Conservation (phyloP, 2,888 invertebrate species). For the Cetonia aurata region DNA sequence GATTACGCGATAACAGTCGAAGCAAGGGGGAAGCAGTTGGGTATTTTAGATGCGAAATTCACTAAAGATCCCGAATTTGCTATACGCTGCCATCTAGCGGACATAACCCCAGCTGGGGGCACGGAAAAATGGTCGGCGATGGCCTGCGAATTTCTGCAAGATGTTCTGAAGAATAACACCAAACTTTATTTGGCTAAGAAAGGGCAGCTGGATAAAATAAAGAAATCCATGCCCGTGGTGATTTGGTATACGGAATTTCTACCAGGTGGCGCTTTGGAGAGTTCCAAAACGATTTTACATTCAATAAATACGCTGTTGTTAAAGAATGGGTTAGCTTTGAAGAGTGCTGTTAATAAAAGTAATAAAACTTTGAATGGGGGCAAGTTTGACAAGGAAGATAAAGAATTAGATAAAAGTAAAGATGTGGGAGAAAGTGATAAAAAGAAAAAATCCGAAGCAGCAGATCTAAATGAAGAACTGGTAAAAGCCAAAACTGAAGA, state of each 20-base stretch:
- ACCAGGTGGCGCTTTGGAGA: conserved; percentile 76
- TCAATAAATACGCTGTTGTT: conserved; percentile 77
- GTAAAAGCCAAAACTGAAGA: neutral
- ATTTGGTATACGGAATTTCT: conserved; percentile 75
- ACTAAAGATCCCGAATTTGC: conserved; percentile 70
- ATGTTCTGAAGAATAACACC: conserved; percentile 48
- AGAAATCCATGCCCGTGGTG: conserved; percentile 69
- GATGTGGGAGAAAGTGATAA: neutral
- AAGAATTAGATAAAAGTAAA: neutral
- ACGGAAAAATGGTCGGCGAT: conserved; percentile 72
- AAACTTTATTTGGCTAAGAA: conserved; percentile 49
- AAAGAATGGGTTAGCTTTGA: conserved; percentile 69
- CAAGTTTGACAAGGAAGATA: too few species aligned
- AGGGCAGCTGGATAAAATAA: conserved; percentile 51
- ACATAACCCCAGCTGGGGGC: conserved; percentile 78
- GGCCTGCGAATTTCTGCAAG: conserved; percentile 72
- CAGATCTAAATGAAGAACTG: neutral
- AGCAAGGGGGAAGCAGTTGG: conserved; percentile 67
- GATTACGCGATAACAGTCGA: conserved; percentile 74
- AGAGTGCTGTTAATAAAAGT: conserved; percentile 6
- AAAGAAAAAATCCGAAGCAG: neutral
- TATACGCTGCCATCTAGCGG: conserved; percentile 77
- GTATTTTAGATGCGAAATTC: conserved; percentile 69
- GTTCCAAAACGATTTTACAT: conserved; percentile 73
- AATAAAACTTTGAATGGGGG: neutral